These are phyloP conservation scores for Panulirus ornatus DNA, from an alignment of 1,140 invertebrate genomes.

Conservation along the genomic window DNA sequence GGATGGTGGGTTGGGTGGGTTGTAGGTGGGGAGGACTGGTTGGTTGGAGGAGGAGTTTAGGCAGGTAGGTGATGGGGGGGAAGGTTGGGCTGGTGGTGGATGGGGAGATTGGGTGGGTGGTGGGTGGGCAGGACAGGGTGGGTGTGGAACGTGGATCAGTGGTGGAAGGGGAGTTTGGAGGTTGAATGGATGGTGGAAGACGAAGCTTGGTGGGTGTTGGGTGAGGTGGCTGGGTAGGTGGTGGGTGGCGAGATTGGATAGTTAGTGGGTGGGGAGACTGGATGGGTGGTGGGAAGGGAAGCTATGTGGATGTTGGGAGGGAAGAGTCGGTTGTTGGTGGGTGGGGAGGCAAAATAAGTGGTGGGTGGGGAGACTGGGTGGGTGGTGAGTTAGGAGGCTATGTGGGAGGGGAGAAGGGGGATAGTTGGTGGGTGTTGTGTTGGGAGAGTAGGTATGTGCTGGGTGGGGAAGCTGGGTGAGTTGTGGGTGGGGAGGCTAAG, in stretches of 20 bases:
- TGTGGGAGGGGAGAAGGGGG: too few species aligned
- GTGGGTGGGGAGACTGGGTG: not conserved
- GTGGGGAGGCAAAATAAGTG: not conserved
- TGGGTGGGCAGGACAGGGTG: too few species aligned
- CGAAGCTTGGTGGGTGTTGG: not conserved
- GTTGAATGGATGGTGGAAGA: not conserved
- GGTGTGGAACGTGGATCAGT: not conserved
- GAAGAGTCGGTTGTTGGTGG: not conserved
- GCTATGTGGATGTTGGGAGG: not conserved
- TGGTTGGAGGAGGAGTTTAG: too few species aligned
- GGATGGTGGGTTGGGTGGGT: not conserved
- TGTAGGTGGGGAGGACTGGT: not conserved
- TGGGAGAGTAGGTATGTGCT: too few species aligned
- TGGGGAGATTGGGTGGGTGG: too few species aligned
- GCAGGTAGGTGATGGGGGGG: not conserved
- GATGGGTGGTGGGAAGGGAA: not conserved
- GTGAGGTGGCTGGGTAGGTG: conserved; percentile 6
- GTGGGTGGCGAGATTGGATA: not conserved
- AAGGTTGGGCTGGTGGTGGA: too few species aligned
- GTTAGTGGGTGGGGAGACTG: not conserved
- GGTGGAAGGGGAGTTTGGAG: not conserved
- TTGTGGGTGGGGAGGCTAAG: too few species aligned
- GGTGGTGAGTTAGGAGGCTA: not conserved
- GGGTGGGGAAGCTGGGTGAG: too few species aligned
- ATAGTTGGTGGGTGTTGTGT: not conserved